Base-by-base conservation (phyloP, 2,797 vertebrate species). In the Melopsittacus undulatus region DNA sequence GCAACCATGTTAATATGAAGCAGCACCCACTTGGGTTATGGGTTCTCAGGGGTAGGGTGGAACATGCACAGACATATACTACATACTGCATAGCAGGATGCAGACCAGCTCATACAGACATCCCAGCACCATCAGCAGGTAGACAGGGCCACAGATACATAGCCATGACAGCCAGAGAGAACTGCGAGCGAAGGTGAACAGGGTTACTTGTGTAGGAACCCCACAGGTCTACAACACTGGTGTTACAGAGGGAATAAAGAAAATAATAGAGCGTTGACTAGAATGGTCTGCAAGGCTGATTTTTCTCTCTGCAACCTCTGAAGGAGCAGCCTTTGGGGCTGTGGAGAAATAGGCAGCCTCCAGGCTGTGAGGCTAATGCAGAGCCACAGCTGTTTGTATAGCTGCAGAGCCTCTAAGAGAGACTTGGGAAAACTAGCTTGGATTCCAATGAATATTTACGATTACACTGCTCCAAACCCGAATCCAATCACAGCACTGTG, bases 401-500 rank as follows among this genome's bases (percentile, higher is more conserved):
- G 97, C 94, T 95, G 94, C 96, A 96, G 95, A 94, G 96, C 94
- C 96, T 96, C 96, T 96, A 93, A 96, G 95, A 97, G 94, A 97
- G 94, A 92, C 96, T 95, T 88, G 92, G 96, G 96, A 97, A 95
- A 97, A 95, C 96, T 67, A 94, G 92, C 96, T 91, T 95, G 97
- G 97, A 97, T 97, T 97, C 97, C 97, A 97, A 97, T 97, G 97
- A 98, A 98, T 98, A 98, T 98, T 98, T 98, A 98, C 97, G 97
- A 97, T 98, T 96, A 93, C 91, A 64, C 88, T 92, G 97, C 96
- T 98, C 97, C 77, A 21, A 94, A 97, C 96, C 94, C 88, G 46
- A 97, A 97, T 96, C 97, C 97, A 98, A 96, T 98, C 97, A 97
- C 80, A 91, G 95, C 22, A 86, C 97, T 96, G 95, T 97, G 96